Percentiles rank a stretch among this genome's conserved stretches.
Conservation (phyloP, 37 sponge, comb jelly and placozoan species). For the Halichondria panicea region DNA sequence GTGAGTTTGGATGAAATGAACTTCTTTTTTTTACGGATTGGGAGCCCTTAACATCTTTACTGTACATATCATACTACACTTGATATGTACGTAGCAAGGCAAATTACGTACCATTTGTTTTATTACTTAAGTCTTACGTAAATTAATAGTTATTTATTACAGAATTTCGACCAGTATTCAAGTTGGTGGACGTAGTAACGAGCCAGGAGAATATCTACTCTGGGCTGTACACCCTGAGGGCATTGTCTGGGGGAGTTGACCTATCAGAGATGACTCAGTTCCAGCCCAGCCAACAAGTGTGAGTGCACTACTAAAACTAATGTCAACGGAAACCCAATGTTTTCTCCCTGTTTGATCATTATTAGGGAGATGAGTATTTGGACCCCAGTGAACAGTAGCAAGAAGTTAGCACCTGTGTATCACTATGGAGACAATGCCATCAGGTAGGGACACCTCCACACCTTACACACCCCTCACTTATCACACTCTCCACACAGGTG, state of each 20-base stretch:
- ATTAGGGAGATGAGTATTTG: constrained; percentile 35
- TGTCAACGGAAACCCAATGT: too few relatives aligned
- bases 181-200: constrained; percentile 34
- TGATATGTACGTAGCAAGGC: too few relatives aligned
- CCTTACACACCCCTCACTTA: too few relatives aligned
- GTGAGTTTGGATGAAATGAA: constrained; percentile 19
- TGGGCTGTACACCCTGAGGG: constrained; percentile 35
- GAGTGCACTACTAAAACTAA: not conserved
- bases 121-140: too few relatives aligned
- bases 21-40: too few relatives aligned
- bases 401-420: not conserved
- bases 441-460: too few relatives aligned
- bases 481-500: constrained; percentile 6
- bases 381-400: constrained; percentile 22
- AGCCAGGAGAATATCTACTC: constrained; percentile 7
- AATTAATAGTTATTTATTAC: not conserved
- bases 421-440: constrained; percentile 15
- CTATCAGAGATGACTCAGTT: constrained; percentile 13
- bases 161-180: constrained; percentile 58
- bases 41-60: too few relatives aligned
- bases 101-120: too few relatives aligned
- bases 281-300: not conserved
- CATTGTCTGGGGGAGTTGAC: constrained; percentile 40
- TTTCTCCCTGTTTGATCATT: too few relatives aligned
- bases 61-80: too few relatives aligned